These are phyloP conservation scores for Gonatopus flavifemur DNA, from an alignment of 1,140 invertebrate genomes.

Conservation along the genomic window DNA sequence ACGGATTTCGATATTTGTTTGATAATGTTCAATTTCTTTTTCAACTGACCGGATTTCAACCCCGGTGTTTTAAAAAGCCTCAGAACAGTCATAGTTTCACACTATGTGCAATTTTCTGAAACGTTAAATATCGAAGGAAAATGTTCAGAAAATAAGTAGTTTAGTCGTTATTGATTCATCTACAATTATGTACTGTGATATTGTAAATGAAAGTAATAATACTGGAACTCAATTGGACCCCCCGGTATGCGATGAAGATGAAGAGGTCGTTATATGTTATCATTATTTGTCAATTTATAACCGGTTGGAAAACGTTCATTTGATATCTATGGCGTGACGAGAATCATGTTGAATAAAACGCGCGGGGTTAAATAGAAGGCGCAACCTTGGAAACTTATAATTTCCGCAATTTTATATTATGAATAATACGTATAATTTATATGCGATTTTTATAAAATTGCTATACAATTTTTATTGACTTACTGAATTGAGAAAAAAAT, in stretches of 20 bases:
- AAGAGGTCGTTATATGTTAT: slow-evolving; percentile 6
- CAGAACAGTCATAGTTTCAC: slow-evolving; percentile 45
- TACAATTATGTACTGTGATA: background rate
- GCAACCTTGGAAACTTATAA: too few relatives aligned
- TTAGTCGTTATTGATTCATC: background rate
- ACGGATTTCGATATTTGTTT: slow-evolving; percentile 39
- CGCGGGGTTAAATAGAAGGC: too few relatives aligned
- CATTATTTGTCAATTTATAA: slow-evolving; percentile 20
- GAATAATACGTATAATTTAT: background rate
- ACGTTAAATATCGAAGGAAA: background rate
- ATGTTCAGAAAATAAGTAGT: background rate
- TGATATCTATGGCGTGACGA: too few relatives aligned
- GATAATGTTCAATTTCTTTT: slow-evolving; percentile 34
- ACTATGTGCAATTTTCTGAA: slow-evolving; percentile 2
- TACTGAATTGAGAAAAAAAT: too few relatives aligned
- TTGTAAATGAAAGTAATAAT: background rate
- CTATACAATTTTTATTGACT: background rate
- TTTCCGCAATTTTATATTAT: too few relatives aligned
- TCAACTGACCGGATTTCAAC: slow-evolving; percentile 33
- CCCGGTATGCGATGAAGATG: slow-evolving; percentile 7
- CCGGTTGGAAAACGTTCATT: too few relatives aligned
- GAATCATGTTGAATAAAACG: too few relatives aligned
- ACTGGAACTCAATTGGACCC: slow-evolving; percentile 3
- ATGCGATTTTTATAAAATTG: background rate
- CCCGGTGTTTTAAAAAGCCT: slow-evolving; percentile 45